Evolutionary conservation across 2,888 invertebrate genomes (phyloP).

Genomic region (Epiblema foenella): DNA sequence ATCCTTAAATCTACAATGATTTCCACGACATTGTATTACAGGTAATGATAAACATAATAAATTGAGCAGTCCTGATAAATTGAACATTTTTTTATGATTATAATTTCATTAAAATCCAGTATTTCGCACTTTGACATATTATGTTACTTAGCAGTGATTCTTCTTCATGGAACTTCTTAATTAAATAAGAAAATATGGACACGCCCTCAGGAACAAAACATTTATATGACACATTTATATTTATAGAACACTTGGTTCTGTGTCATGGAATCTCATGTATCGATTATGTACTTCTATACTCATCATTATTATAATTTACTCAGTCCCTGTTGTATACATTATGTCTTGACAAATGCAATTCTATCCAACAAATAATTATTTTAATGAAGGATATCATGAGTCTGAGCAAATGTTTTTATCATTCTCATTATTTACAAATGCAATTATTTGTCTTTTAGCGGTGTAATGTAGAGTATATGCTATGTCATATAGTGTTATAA

Average conservation of each 20-base stretch:
- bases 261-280: background rate
- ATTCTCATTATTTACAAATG: constrained; percentile 56
- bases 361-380: constrained; percentile 46
- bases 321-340: constrained; percentile 50
- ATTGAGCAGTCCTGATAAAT: background rate
- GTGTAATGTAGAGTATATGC: constrained; percentile 50
- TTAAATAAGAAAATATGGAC: background rate
- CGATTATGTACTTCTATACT: background rate
- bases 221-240: background rate
- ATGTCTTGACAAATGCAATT: constrained; percentile 73
- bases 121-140: background rate
- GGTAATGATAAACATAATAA: background rate
- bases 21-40: background rate
- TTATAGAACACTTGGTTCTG: too few relatives aligned
- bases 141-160: background rate
- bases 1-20: too few relatives aligned
- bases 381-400: constrained; percentile 60
- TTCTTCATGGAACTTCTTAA: background rate
- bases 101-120: background rate
- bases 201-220: background rate
- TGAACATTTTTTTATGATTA: background rate
- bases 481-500: constrained; percentile 53
- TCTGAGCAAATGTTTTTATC: constrained; percentile 66
- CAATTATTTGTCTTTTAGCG: constrained; percentile 49
- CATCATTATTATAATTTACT: background rate